These are phyloP conservation scores for Cydia pomonella DNA, from an alignment of 1,140 invertebrate species.

Conservation along the genomic window DNA sequence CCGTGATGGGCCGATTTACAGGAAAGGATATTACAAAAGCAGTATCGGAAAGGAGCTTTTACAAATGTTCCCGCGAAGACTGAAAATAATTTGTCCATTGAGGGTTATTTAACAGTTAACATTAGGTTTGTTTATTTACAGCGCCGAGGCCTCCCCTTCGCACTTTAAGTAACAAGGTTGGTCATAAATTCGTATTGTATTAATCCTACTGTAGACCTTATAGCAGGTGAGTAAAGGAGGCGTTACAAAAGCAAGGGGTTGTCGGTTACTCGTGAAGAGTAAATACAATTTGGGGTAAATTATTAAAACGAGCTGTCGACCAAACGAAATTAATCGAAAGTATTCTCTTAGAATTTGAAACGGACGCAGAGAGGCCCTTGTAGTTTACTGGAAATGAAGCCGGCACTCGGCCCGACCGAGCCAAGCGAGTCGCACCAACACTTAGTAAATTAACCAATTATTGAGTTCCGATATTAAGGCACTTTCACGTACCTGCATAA, in stretches of 20 bases:
- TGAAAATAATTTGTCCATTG: constrained; percentile 55
- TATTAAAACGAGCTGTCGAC: constrained; percentile 62
- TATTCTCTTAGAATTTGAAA: constrained; percentile 56
- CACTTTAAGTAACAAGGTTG: constrained; percentile 37
- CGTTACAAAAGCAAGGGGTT: constrained; percentile 35
- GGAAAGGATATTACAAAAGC: neutral
- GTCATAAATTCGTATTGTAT: constrained; percentile 33
- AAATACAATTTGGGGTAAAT: constrained; percentile 50
- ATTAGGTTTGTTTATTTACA: constrained; percentile 55
- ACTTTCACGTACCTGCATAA: neutral
- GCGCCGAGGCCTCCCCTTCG: constrained; percentile 40
- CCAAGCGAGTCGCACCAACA: constrained; percentile 26
- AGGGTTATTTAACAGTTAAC: constrained; percentile 51
- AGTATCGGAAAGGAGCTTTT: constrained; percentile 34
- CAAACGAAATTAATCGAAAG: constrained; percentile 59
- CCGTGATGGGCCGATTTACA: neutral
- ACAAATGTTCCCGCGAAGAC: constrained; percentile 42
- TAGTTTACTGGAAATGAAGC: constrained; percentile 46
- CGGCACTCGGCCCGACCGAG: constrained; percentile 8
- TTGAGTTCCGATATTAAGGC: constrained; percentile 18
- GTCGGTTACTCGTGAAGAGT: constrained; percentile 40
- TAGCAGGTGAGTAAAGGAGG: constrained; percentile 38
- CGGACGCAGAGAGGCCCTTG: constrained; percentile 37
- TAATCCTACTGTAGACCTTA: constrained; percentile 38
- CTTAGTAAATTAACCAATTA: constrained; percentile 39